Base-by-base conservation (phyloP, 2,888 invertebrate species). In the Pycnomerus fuliginosus region DNA sequence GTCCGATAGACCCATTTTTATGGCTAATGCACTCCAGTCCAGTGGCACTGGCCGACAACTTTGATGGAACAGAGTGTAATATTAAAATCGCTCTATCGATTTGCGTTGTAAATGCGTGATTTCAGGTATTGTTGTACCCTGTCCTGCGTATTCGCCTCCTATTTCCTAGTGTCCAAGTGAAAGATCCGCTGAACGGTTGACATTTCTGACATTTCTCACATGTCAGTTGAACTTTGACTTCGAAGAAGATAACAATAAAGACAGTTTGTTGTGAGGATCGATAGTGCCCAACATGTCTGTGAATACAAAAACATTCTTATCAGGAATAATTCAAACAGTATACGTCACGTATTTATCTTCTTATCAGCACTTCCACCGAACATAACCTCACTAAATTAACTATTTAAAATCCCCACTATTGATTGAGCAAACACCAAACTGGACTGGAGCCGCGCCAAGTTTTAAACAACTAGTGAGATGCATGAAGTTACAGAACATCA, bases 101-200 rank as follows among this genome's bases (percentile, higher is more conserved):
- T 41, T 31, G 22, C 16, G 3, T 15, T 17, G 23, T 34, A 34
- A 41, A 41, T 28, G 41, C 41, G 33, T 41, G 34, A 41, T 41
- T 41, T 41, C 28, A 41, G 41, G 33, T 34, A 41, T 16, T 24
- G 30, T 13, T 32, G 33, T 41, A 40, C 17, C 32, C 12, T 27
- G 41, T 41, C 41, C 41, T 41, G 41, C 41, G 41, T 41, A 20
- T 39, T 28, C 11, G 11, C 20, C 5, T 4, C 20, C 5, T 27
- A 27, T 20, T 20, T 20, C 4, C 20, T 5, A 20, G 5, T n/a
- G 15, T 33, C 16, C 28, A 78, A 29, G 42, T 31, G 31, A 24
- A 30, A 31, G 11, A 43, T 43, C 42, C 36, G 10, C n/a, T 15
- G 42, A 43, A 36, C 42, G 14, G 42, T 31, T 36, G 35, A 24